Conservation (phyloP, 2,113 vertebrate genomes). For the Etheostoma spectabile region DNA sequence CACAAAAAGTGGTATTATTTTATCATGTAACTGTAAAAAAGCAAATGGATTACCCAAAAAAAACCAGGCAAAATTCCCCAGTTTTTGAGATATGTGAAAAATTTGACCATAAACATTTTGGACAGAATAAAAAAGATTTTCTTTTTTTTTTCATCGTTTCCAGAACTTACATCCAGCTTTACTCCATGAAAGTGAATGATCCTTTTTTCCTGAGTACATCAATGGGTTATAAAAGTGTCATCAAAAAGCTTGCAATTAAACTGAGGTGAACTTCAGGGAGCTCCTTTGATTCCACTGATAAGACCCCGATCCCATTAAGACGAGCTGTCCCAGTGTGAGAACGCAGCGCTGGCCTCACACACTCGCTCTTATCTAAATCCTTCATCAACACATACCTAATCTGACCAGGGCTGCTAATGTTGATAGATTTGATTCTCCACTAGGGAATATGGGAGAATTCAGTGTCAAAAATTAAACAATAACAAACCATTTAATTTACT, state of each 20-base stretch:
- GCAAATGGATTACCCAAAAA: not conserved
- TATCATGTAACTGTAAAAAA: not conserved
- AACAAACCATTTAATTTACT: conserved; percentile 5
- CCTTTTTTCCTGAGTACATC: conserved; percentile 38
- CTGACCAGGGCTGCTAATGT: conserved; percentile 66
- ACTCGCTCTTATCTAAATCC: conserved; percentile 79
- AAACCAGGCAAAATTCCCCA: too few species aligned
- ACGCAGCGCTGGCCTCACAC: conserved; percentile 65
- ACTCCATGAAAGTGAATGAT: conserved; percentile 46
- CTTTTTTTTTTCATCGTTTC: not conserved
- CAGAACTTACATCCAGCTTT: not conserved
- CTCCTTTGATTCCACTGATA: conserved; percentile 79
- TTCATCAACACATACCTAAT: conserved; percentile 77
- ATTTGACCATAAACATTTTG: conserved; percentile 1
- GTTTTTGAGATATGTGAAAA: too few species aligned
- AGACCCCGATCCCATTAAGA: conserved; percentile 68
- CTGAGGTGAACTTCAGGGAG: conserved; percentile 75
- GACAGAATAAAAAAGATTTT: not conserved
- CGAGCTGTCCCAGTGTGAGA: conserved; percentile 47
- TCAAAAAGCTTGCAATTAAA: conserved; percentile 57
- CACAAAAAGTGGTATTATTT: not conserved
- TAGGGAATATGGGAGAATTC: conserved; percentile 49
- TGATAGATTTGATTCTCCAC: conserved; percentile 65
- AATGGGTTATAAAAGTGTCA: conserved; percentile 43
- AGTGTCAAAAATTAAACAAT: conserved; percentile 43